A percentile compares a stretch with the other conserved stretches of the same genome.
Conservation (phyloP, 2,888 invertebrate species). For the Dorcus parallelipipedus region DNA sequence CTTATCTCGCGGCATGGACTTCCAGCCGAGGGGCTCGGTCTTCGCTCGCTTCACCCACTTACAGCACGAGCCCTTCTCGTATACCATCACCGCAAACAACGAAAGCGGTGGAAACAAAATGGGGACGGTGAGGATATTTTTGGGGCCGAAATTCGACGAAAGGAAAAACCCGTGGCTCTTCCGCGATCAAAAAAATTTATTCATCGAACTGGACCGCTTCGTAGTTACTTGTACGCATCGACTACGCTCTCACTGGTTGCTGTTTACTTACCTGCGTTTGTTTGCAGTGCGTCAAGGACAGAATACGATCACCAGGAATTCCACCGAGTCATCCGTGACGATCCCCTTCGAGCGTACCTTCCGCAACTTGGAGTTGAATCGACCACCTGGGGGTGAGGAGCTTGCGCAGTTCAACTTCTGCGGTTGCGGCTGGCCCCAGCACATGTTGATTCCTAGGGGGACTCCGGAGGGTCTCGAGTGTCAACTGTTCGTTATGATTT, state of each 20-base stretch:
- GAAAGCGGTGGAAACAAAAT: slow-evolving; percentile 54
- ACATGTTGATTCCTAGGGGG: slow-evolving; percentile 75
- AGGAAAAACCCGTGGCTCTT: slow-evolving; percentile 58
- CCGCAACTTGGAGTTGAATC: slow-evolving; percentile 61
- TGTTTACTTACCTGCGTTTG: background rate
- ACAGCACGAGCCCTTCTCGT: slow-evolving; percentile 69
- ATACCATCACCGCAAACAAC: slow-evolving; percentile 49
- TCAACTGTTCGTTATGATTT: slow-evolving; percentile 75
- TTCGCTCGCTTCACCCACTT: slow-evolving; percentile 74
- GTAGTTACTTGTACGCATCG: slow-evolving; percentile 56
- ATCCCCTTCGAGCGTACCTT: slow-evolving; percentile 81
- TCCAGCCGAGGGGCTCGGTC: slow-evolving; percentile 71
- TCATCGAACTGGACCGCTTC: slow-evolving; percentile 75
- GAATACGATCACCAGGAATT: slow-evolving; percentile 64
- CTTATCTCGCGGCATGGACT: slow-evolving; percentile 77
- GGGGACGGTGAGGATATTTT: slow-evolving; percentile 69
- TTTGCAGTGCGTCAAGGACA: slow-evolving; percentile 62
- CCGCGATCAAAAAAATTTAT: slow-evolving; percentile 61
- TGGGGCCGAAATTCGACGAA: slow-evolving; percentile 66
- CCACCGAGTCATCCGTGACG: slow-evolving; percentile 73
- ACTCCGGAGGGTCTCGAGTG: slow-evolving; percentile 61
- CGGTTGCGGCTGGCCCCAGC: slow-evolving; percentile 86
- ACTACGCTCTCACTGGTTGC: too few species aligned
- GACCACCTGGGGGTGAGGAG: slow-evolving; percentile 58
- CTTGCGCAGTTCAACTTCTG: slow-evolving; percentile 70